Evolutionary conservation across 2,888 invertebrate species (phyloP).

Genomic region (Argyresthia albistria): DNA sequence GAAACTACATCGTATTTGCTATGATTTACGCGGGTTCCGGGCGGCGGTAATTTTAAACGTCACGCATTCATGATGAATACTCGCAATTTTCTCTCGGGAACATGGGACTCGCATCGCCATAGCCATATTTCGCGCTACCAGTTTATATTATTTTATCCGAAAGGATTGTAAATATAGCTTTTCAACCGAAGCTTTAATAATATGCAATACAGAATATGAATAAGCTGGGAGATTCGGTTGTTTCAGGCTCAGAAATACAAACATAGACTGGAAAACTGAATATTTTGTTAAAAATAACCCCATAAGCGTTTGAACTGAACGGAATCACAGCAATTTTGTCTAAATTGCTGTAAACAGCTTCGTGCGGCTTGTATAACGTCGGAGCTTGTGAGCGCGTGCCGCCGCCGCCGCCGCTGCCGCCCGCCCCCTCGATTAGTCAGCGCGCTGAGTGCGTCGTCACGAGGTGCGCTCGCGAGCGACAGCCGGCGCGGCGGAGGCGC

Average conservation of each 20-base stretch:
- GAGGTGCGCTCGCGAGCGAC: slow-evolving; percentile 15
- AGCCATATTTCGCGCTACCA: too few relatives aligned
- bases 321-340: background rate
- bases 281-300: too few relatives aligned
- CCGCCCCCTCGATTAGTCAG: slow-evolving; percentile 24
- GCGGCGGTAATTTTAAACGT: slow-evolving; percentile 56
- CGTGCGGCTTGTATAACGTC: background rate
- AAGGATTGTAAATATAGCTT: too few relatives aligned
- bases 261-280: too few relatives aligned
- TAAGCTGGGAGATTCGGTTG: too few relatives aligned
- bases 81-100: slow-evolving; percentile 62
- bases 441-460: slow-evolving; percentile 23
- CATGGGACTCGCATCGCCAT: slow-evolving; percentile 35
- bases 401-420: slow-evolving; percentile 9
- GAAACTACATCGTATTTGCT: slow-evolving; percentile 51
- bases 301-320: too few relatives aligned
- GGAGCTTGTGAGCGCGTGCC: background rate
- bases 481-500: background rate
- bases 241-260: too few relatives aligned
- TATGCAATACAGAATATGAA: too few relatives aligned
- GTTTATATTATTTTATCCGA: too few relatives aligned
- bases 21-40: slow-evolving; percentile 51
- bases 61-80: slow-evolving; percentile 67
- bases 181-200: too few relatives aligned
- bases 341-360: background rate